Evolutionary conservation across 2,797 vertebrate species (phyloP).

Genomic region (Poecile montanus): DNA sequence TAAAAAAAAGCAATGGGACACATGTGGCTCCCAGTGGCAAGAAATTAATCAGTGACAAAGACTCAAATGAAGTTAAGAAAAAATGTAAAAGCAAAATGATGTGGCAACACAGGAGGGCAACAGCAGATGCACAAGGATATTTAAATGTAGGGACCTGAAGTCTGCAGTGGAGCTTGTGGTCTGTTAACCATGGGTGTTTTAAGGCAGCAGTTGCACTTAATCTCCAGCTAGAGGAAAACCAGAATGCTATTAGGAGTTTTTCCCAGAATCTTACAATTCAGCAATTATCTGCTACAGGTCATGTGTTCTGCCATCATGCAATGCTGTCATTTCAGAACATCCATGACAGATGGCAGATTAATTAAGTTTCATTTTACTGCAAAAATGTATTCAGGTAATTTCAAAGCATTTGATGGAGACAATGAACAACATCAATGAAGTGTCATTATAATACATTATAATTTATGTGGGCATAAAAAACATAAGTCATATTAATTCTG

Average conservation of each 20-base stretch:
- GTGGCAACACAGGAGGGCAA: neutral
- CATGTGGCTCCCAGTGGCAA: neutral
- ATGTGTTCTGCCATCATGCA: neutral
- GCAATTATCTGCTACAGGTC: neutral
- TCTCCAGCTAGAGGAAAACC: conserved; percentile 87
- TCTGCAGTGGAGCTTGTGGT: conserved; percentile 85
- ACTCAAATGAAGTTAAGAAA: neutral
- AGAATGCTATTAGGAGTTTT: conserved; percentile 30
- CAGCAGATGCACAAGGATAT: neutral
- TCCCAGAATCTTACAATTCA: neutral
- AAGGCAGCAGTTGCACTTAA: conserved; percentile 94
- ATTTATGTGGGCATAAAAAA: neutral
- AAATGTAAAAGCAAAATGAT: neutral
- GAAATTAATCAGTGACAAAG: neutral
- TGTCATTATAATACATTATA: neutral
- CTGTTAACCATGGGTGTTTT: conserved; percentile 93
- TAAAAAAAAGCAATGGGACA: neutral
- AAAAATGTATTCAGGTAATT: neutral
- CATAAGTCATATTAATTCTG: neutral
- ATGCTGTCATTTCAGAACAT: neutral
- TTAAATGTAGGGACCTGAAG: conserved; percentile 81
- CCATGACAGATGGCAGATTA: neutral
- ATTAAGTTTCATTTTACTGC: neutral
- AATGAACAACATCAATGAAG: neutral
- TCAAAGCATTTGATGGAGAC: neutral